Base-by-base conservation (phyloP, 2,113 vertebrate species). In the Columba janthina region DNA sequence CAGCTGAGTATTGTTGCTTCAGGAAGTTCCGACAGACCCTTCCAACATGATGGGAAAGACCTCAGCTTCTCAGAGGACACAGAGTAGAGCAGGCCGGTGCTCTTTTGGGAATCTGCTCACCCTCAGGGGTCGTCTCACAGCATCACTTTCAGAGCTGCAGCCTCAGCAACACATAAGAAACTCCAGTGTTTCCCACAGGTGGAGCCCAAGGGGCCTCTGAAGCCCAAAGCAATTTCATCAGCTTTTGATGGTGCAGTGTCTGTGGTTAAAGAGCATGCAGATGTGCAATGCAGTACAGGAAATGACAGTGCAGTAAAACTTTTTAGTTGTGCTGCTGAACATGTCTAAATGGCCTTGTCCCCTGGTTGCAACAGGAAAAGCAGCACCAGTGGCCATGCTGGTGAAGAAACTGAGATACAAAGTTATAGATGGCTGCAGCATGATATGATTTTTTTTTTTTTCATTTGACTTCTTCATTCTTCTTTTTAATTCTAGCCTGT, bases 81-180 rank as follows among this genome's bases (percentile, higher is more conserved):
- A 70, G 54, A 76, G 48, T 32, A 77, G 53, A 36, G 61, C 34
- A 66, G 36, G 26, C 62, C 28, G 18, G 19, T 61, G 16, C 53
- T 78, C 31, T 34, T 36, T 81, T 0, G 0, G 56, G 74, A 38
- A 91, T 42, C 40, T 69, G 3, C n/a, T 73, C 8, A 1, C 10
- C 53, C 58, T 85, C 17, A 32, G 32, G 12, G 4, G 0, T 62
- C 53, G 12, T 88, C 46, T 56, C 44, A 73, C 32, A n/a, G 15
- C 44, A 61, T n/a, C n/a, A 7, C 32, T 85, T 87, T 15, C 58
- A 90, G 58, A 14, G 16, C 70, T 91, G n/a, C 58, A 93, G 40
- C 15, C 28, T 72, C 10, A 1, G 62, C 1, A 4, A 44, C 28
- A 78, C 2, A 0, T 9, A 42, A 51, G 57, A 54, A 78, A 50